Evolutionary conservation across 2,113 vertebrate species (phyloP).

Genomic region (Bufo gargarizans): DNA sequence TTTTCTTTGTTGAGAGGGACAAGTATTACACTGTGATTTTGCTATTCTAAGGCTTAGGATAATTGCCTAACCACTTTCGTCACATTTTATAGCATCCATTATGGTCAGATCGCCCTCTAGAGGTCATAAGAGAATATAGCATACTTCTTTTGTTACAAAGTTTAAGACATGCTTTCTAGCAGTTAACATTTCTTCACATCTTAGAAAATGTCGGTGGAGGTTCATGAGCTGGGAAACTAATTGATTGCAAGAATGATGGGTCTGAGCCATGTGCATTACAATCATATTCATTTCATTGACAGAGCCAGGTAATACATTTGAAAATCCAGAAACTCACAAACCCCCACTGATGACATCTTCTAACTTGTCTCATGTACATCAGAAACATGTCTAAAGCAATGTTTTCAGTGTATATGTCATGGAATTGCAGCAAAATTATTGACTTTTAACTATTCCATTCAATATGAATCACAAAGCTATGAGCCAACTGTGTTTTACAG

Average conservation of each 20-base stretch:
- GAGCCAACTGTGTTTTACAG: neutral
- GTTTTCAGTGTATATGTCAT: too few relatives aligned
- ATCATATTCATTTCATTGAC: neutral
- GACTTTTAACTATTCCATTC: neutral
- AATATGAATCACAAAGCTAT: neutral
- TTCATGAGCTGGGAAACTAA: neutral
- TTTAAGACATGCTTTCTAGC: neutral
- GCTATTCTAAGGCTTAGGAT: constrained; percentile 25
- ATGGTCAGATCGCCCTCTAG: constrained; percentile 45
- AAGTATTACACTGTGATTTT: neutral
- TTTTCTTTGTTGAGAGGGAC: neutral
- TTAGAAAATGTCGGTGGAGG: neutral
- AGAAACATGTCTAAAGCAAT: too few relatives aligned
- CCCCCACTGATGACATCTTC: too few relatives aligned
- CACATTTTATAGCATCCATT: neutral
- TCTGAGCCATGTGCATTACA: neutral
- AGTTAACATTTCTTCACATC: neutral
- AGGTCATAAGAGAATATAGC: constrained; percentile 22
- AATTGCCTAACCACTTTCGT: constrained; percentile 7
- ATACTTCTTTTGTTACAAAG: neutral
- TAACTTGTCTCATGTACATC: too few relatives aligned
- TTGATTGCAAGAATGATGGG: neutral
- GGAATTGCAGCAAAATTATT: too few relatives aligned
- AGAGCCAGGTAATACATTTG: neutral
- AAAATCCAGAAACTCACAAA: neutral